Base-by-base conservation (phyloP, 2,113 vertebrate species). In the Hylia prasina region DNA sequence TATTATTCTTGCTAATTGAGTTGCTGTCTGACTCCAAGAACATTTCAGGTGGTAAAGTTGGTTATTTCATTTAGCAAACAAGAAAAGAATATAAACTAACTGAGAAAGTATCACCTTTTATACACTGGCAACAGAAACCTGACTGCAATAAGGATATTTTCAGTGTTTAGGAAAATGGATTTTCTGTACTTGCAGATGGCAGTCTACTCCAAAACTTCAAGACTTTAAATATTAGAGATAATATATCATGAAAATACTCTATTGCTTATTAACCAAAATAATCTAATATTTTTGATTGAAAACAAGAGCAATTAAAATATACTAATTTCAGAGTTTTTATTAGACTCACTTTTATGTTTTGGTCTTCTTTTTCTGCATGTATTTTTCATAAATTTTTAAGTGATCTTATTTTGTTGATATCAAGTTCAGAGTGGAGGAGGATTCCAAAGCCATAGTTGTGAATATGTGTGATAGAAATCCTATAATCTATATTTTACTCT, bases 1-100 rank as follows among this genome's bases (percentile, higher is more conserved):
- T 84, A 96, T 94, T 97, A 86, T 92, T 95, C 81, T 63, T 88
- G 64, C 65, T 97, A 96, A 97, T 95, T 95, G 75, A 93, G 73
- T 92, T 90, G 28, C 75, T 92, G 70, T 47, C 68, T 92, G 71
- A 68, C 68, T 95, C 75, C 37, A 92, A 97, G 89, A 92, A 39
- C 27, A 72, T 94, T 94, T 96, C 64, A 93, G 78, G 63, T 73
- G 57, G 73, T 72, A 87, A 95, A 94, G 37, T 61, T 39, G 7
- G 66, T 88, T 88, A 65, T 92, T 93, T 91, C 28, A 65, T 95
- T 97, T 91, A 95, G 53, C 17, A 95, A 96, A 61, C 19, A 72
- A 56, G 57, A 94, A 89, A 93, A 40, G 5, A 87, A 87, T 75
- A 63, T 85, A 88, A 88, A 93, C 94, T 84, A 75, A 39, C 39